Evolutionary conservation across 2,797 vertebrate species (phyloP).

Genomic region (Peromyscus melanophrys): DNA sequence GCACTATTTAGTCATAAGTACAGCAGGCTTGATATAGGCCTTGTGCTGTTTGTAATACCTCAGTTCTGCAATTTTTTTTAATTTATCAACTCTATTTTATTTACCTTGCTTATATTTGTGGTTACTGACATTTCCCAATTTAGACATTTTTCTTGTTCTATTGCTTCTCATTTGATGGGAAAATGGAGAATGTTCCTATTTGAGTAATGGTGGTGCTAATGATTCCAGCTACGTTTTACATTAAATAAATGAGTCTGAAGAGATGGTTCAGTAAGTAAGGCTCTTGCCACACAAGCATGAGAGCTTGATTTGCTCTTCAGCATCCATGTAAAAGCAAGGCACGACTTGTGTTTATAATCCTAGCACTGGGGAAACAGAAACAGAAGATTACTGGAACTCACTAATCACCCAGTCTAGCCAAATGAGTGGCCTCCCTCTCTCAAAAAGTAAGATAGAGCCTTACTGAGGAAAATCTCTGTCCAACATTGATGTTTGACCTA

Average conservation of each 20-base stretch:
- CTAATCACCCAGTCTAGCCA: not conserved
- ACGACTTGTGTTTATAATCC: not conserved
- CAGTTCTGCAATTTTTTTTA: not conserved
- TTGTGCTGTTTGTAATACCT: not conserved
- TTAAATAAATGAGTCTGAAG: not conserved
- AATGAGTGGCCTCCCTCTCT: not conserved
- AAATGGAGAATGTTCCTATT: not conserved
- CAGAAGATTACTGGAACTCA: not conserved
- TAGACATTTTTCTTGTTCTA: not conserved
- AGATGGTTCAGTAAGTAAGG: not conserved
- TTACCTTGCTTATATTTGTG: not conserved
- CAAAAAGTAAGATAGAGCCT: not conserved
- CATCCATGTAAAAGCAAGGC: not conserved
- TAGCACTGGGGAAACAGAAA: not conserved
- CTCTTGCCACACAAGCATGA: not conserved
- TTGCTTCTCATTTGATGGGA: not conserved
- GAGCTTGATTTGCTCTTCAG: not conserved
- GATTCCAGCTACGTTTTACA: not conserved
- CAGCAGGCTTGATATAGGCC: not conserved
- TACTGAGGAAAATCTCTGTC: not conserved
- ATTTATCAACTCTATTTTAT: not conserved
- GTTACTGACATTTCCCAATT: not conserved
- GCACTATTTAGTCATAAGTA: not conserved
- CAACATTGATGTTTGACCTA: not conserved
- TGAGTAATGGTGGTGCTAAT: not conserved